Conservation (phyloP, 2,888 invertebrate species). For the Drosophila birchii region DNA sequence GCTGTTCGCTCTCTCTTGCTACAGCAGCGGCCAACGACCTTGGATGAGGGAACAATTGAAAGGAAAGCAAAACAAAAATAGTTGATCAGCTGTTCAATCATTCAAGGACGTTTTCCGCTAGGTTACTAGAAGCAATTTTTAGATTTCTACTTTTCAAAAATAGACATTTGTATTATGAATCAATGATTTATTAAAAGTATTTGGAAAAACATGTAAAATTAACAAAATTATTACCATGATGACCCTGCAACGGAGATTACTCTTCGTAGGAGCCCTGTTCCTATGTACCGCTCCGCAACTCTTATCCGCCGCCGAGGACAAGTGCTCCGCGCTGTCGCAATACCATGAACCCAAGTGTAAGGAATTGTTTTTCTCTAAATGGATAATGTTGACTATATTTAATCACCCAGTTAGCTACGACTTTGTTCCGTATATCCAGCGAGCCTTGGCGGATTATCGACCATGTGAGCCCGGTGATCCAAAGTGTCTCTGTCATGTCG, state of each 20-base stretch:
- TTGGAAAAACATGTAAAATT: conserved; percentile 8
- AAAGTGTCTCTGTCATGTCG: conserved; percentile 20
- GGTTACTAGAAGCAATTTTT: no score
- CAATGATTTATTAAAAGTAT: neutral
- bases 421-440: conserved; percentile 7
- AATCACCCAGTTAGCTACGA: conserved; percentile 9
- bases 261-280: conserved; percentile 9
- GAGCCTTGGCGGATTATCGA: conserved; percentile 17
- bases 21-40: no score
- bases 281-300: neutral
- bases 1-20: no score
- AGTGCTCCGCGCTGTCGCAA: neutral
- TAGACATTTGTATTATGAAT: conserved; percentile 7
- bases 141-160: no score
- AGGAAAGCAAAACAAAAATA: no score
- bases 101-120: no score
- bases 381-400: neutral
- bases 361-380: neutral
- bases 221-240: neutral
- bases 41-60: no score
- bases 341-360: conserved; percentile 3
- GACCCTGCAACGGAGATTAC: neutral
- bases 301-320: neutral
- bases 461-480: conserved; percentile 19
- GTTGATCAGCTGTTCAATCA: no score